These are phyloP conservation scores for Corydoras maculifer DNA, from an alignment of 2,113 vertebrate genomes.

Conservation along the genomic window DNA sequence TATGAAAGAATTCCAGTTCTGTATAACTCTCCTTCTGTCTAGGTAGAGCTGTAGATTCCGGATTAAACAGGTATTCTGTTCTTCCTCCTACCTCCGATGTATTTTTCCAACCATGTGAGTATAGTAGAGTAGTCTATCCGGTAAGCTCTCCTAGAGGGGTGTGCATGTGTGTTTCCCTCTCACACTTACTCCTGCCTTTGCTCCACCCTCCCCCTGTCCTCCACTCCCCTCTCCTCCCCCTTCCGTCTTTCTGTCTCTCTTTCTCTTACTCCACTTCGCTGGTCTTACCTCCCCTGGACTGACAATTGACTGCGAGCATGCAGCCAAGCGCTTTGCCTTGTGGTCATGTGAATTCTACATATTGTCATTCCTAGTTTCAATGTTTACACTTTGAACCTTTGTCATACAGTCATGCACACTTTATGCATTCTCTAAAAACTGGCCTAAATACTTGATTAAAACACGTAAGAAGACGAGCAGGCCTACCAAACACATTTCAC, in stretches of 20 bases:
- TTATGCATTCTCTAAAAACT: no score
- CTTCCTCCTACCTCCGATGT: not conserved
- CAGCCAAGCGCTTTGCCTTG: slow-evolving; percentile 54
- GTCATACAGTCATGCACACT: no score
- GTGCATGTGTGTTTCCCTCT: slow-evolving; percentile 1
- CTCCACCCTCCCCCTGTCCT: slow-evolving; percentile 31
- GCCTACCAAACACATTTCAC: not conserved
- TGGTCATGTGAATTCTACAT: slow-evolving; percentile 49
- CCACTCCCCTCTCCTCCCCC: slow-evolving; percentile 4
- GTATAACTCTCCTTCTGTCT: not conserved
- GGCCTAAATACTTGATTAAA: no score
- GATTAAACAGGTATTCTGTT: not conserved
- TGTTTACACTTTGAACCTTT: no score
- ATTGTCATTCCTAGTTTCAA: slow-evolving; percentile 36
- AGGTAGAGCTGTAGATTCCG: slow-evolving; percentile 18
- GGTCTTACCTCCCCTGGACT: slow-evolving; percentile 56
- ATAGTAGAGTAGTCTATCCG: slow-evolving; percentile 29
- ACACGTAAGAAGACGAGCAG: slow-evolving; percentile 32
- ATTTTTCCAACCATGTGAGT: slow-evolving; percentile 28
- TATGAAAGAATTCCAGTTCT: slow-evolving; percentile 12
- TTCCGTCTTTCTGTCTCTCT: no score
- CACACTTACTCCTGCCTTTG: slow-evolving; percentile 24
- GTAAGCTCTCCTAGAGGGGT: slow-evolving; percentile 26
- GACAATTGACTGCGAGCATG: slow-evolving; percentile 55
- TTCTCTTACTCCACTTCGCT: slow-evolving; percentile 23